Conservation (phyloP, 2,797 vertebrate species). For the Hybognathus amarus region DNA sequence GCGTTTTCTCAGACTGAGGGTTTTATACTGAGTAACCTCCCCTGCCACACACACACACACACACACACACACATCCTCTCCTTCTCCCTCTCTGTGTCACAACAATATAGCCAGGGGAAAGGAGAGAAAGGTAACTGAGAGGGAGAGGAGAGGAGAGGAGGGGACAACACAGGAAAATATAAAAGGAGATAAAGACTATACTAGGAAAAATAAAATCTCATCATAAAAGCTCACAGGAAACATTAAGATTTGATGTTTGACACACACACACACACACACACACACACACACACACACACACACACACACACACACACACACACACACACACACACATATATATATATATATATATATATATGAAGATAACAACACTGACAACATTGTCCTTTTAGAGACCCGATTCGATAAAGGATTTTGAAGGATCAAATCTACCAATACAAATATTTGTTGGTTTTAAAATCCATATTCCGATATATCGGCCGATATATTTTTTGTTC, state of each 20-base stretch:
- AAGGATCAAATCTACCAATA: no score
- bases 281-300: background rate
- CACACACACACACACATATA: no score
- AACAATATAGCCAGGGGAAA: slow-evolving; percentile 37
- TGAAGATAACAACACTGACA: background rate
- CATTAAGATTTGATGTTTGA: background rate
- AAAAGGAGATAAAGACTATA: background rate
- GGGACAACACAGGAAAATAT: slow-evolving; percentile 7
- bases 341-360: background rate
- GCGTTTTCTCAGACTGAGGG: slow-evolving; percentile 58
- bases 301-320: background rate
- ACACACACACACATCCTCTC: slow-evolving; percentile 30
- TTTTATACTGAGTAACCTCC: slow-evolving; percentile 56
- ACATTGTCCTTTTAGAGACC: background rate
- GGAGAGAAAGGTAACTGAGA: slow-evolving; percentile 23
- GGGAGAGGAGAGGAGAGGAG: no score
- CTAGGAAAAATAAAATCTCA: background rate
- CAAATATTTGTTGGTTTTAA: no score
- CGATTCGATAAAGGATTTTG: no score
- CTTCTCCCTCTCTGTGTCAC: slow-evolving; percentile 37
- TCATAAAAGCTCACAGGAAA: background rate
- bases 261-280: background rate
- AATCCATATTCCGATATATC: no score
- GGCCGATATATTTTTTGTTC: no score
- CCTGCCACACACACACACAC: slow-evolving; percentile 11